Evolutionary conservation across 2,797 vertebrate genomes (phyloP), one percentile per base, ranked within the genome.

Genomic region (Geotrypetes seraphini): DNA sequence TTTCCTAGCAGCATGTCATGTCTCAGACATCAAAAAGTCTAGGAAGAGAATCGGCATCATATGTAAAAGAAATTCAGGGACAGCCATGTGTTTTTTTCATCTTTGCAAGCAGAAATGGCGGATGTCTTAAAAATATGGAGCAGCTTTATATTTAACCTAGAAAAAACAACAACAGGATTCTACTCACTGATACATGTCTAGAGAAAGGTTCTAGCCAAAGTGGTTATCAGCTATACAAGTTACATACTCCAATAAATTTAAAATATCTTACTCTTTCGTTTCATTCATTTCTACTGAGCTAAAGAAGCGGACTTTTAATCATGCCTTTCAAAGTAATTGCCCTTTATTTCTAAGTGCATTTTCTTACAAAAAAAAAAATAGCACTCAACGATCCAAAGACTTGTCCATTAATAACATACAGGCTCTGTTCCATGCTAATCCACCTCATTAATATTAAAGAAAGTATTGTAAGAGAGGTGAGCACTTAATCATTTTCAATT

Each of bases 401-500:
- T 28, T 59, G 74, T 71, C 49, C 68, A 79, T 76, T 79, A 78
- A 78, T 73, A 79, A 78, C 66, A 76, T 76, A 73, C 44, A 73
- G 75, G 43, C 61, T 47, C 58, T 74, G 69, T 68, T 76, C 68
- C 53, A 74, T 71, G 60, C 62, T 74, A 79, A 78, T 75, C 63
- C 53, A 62, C 54, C 66, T 71, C 64, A 78, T 77, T 81, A 82
- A 79, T 82, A 77, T 81, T 81, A 75, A 79, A 76, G 53, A 45
- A 69, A 73, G 63, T 66, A 71, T 57, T 69, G 60, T 54, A 75
- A 74, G 54, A 61, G 68, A 57, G 43, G 76, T 73, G 66, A 83
- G 68, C 62, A 64, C 75, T 81, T 77, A 75, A 83, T 81, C 73
- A 78, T 73, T 69, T 69, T 66, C 67, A 78, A 78, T 81, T 78